A percentile compares a stretch with the other conserved stretches of the same genome.
Evolutionary conservation across 2,888 invertebrate species (phyloP).

Genomic region (Tanaodytes sp.): DNA sequence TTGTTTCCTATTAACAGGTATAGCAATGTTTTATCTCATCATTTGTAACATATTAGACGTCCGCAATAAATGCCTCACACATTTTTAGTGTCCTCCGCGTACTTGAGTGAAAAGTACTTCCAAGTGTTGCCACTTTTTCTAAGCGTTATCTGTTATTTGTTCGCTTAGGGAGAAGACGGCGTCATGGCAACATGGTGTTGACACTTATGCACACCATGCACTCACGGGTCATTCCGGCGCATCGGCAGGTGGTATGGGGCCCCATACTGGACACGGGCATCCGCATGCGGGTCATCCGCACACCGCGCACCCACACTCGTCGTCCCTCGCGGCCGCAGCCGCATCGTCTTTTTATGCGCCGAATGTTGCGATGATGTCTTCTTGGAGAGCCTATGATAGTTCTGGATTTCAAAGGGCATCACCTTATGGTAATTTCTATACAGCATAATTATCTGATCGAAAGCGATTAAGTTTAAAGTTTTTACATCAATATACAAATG

Average conservation of each 20-base stretch:
- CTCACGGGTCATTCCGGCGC: constrained; percentile 68
- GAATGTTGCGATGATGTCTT: constrained; percentile 85
- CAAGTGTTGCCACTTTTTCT: no score
- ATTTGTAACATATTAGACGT: no score
- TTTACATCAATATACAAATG: no score
- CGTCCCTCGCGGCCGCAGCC: constrained; percentile 74
- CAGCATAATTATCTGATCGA: no score
- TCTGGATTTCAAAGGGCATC: constrained; percentile 85
- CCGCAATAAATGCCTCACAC: no score
- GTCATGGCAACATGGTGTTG: constrained; percentile 72
- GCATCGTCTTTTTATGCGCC: constrained; percentile 84
- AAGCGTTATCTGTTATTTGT: no score
- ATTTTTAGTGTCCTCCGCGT: no score
- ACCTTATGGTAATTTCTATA: constrained; percentile 86
- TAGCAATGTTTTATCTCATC: no score
- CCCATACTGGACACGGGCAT: constrained; percentile 65
- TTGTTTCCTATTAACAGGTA: no score
- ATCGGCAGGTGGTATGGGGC: constrained; percentile 67
- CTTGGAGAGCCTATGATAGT: constrained; percentile 85
- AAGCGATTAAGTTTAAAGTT: no score
- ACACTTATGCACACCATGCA: constrained; percentile 70
- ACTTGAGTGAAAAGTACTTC: no score
- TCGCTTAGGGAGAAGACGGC: constrained; percentile 68
- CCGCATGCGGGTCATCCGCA: constrained; percentile 69
- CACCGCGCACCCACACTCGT: constrained; percentile 76